A percentile compares a stretch with the other conserved stretches of the same genome.
These are phyloP conservation scores for Phortica variegata DNA, from an alignment of 1,140 invertebrate species.

Conservation along the genomic window DNA sequence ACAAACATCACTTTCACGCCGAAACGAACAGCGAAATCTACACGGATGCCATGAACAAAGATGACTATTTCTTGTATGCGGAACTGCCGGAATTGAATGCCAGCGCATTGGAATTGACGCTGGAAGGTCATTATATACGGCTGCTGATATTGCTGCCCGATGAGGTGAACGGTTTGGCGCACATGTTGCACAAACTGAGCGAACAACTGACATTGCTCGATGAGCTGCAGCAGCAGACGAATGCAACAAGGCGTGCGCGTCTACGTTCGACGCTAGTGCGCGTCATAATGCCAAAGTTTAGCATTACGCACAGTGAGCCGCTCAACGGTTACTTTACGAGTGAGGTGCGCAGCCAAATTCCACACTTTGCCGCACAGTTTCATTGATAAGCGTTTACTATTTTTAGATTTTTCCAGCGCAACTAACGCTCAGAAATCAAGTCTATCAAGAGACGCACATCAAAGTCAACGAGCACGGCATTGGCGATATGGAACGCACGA, in stretches of 20 bases:
- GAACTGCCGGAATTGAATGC: constrained; percentile 9
- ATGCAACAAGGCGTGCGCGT: background rate
- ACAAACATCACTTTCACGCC: constrained; percentile 11
- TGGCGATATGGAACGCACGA: constrained; percentile 1
- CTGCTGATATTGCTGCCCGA: constrained; percentile 11
- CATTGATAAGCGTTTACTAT: too few species aligned
- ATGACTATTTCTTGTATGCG: constrained; percentile 10
- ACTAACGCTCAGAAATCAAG: background rate
- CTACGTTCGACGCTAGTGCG: constrained; percentile 12
- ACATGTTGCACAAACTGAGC: constrained; percentile 1
- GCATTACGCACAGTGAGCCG: constrained; percentile 1
- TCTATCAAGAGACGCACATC: constrained; percentile 2
- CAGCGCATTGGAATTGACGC: constrained; percentile 11
- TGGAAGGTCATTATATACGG: constrained; percentile 7
- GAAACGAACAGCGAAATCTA: background rate
- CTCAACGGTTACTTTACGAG: constrained; percentile 2
- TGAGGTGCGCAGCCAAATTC: constrained; percentile 14
- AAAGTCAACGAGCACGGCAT: constrained; percentile 1
- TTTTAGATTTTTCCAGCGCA: background rate
- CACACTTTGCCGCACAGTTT: too few species aligned
- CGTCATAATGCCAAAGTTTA: constrained; percentile 13
- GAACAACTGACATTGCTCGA: constrained; percentile 3
- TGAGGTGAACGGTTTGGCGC: constrained; percentile 5
- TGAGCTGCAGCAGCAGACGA: background rate
- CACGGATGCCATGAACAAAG: constrained; percentile 11